Base-by-base conservation (phyloP, 2,888 invertebrate genomes). In the Cataglyphis altisquamis region DNA sequence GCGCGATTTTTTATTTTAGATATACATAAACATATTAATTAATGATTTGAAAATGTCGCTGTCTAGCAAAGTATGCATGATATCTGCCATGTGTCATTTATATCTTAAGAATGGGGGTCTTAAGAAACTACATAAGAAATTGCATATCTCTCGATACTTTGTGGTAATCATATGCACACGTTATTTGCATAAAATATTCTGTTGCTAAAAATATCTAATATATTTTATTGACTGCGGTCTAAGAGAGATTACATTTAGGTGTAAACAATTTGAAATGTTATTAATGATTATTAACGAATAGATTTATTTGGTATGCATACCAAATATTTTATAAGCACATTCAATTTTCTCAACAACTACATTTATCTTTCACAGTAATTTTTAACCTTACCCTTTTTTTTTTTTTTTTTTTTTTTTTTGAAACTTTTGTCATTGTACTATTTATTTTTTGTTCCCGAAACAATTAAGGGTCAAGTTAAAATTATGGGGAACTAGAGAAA, bases 41-140 rank as follows among this genome's bases (percentile, higher is more conserved):
- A 75, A 75, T 66, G 21, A 64, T 48, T 63, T 18, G 36, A 6
- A 75, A 77, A 77, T 57, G 15, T 41, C 6, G 10, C 21, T 77
- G n/a, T 57, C 41, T 15, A 57, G 64, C 39, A 6, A 39, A 36
- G 15, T 32, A 32, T 63, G 15, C 21, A 21, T 18, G 41, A 48
- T 25, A 21, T 66, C 32, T 66, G 21, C 18, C 2, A 2, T 41
- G 68, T 70, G n/a, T 57, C 55, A 45, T 45, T 41, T 15, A 15
- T 6, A 25, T 39, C 3, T 41, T 21, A 29, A 41, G 29, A 57
- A 77, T 41, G 4, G 10, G 15, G 21, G 21, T 21, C 21, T 52
- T 15, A 21, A 36, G 32, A 75, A 41, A 36, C 64, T 48, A 57
- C 57, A 29, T 39, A 41, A 67, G 39, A 55, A 39, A 25, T 72